Evolutionary conservation across 2,888 invertebrate species (phyloP).

Genomic region (Andrena bucephala): DNA sequence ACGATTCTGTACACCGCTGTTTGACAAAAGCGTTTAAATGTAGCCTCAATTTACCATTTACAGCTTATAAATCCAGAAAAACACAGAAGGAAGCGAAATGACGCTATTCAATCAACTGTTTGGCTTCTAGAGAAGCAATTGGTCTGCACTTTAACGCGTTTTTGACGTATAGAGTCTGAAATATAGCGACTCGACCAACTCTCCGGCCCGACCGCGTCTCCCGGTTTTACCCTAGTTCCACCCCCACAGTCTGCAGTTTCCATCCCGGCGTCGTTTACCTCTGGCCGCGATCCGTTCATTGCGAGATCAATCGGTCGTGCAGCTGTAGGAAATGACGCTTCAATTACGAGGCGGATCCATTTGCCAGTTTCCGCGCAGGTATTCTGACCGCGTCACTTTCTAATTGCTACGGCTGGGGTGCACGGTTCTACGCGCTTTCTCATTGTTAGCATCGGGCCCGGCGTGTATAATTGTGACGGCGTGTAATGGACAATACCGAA

Average conservation of each 20-base stretch:
- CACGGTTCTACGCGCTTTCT: constrained; percentile 47
- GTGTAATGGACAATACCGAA: constrained; percentile 76
- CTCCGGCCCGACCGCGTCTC: too few species aligned
- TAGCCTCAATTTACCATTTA: too few species aligned
- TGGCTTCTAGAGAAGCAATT: too few species aligned
- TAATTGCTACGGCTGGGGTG: constrained; percentile 7
- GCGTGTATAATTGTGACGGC: constrained; percentile 73
- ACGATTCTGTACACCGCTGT: too few species aligned
- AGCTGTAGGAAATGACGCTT: background rate
- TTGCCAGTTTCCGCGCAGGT: constrained; percentile 16
- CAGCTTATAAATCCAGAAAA: too few species aligned
- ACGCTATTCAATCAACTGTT: too few species aligned
- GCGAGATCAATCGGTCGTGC: background rate
- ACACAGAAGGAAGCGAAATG: too few species aligned
- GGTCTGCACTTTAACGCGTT: too few species aligned
- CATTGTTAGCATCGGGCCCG: constrained; percentile 48
- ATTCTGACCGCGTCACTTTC: constrained; percentile 40
- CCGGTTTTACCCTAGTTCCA: too few species aligned
- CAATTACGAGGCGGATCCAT: constrained; percentile 4
- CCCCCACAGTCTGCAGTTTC: background rate
- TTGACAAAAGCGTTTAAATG: too few species aligned
- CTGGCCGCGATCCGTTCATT: background rate
- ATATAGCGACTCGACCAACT: too few species aligned
- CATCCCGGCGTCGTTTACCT: background rate
- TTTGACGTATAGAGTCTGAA: too few species aligned